Conservation (phyloP, 1,140 invertebrate genomes). For the Rhynchophorus ferrugineus region DNA sequence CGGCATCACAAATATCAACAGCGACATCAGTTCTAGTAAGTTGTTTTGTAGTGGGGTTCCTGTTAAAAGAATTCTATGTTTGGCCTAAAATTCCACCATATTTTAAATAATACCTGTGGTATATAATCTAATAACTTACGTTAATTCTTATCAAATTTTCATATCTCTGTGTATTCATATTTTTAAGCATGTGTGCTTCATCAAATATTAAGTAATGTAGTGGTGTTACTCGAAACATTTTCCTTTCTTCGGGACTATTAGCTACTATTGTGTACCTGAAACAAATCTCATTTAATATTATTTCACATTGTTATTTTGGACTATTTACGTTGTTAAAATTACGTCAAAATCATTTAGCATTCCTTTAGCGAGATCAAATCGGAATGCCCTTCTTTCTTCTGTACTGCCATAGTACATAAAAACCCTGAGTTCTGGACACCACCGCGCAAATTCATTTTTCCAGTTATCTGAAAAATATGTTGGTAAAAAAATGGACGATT, state of each 20-base stretch:
- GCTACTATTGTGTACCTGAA: slow-evolving; percentile 68
- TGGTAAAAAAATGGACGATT: background rate
- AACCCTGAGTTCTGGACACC: slow-evolving; percentile 77
- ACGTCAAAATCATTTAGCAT: slow-evolving; percentile 72
- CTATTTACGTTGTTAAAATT: slow-evolving; percentile 72
- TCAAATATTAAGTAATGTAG: slow-evolving; percentile 94
- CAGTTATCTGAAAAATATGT: slow-evolving; percentile 65
- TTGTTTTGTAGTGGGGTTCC: slow-evolving; percentile 96
- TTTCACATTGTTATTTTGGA: background rate
- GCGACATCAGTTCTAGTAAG: slow-evolving; percentile 88
- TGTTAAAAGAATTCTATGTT: slow-evolving; percentile 75
- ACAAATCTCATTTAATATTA: too few relatives aligned
- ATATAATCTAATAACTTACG: slow-evolving; percentile 43
- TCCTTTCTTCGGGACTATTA: slow-evolving; percentile 79
- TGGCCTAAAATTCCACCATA: slow-evolving; percentile 50
- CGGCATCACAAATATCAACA: slow-evolving; percentile 94
- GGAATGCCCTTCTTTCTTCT: slow-evolving; percentile 70
- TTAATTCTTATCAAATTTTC: slow-evolving; percentile 82
- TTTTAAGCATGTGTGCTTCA: slow-evolving; percentile 97
- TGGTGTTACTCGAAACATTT: slow-evolving; percentile 80
- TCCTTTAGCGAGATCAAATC: slow-evolving; percentile 68
- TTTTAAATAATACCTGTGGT: background rate
- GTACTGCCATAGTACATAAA: slow-evolving; percentile 82
- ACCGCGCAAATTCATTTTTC: slow-evolving; percentile 72
- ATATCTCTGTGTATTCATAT: slow-evolving; percentile 88